These are phyloP conservation scores for Celastrina argiolus DNA, from an alignment of 2,888 invertebrate genomes.

Conservation along the genomic window DNA sequence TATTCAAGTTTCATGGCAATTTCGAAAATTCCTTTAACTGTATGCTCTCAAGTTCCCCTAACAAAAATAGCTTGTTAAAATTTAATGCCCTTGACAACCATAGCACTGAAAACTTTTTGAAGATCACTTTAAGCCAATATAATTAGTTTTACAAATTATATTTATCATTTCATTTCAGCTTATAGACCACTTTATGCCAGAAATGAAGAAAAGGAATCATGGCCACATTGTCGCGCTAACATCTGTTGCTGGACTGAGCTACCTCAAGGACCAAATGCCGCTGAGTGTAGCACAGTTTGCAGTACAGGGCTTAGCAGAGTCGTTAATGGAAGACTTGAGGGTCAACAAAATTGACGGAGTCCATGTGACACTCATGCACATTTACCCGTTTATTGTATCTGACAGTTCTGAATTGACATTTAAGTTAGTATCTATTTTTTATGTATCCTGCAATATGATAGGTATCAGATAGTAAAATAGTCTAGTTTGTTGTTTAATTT, in stretches of 20 bases:
- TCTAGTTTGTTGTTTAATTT: no score
- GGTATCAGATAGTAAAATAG: no score
- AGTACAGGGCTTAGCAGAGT: constrained; percentile 81
- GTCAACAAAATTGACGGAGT: constrained; percentile 76
- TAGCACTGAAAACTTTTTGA: no score
- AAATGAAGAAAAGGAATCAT: constrained; percentile 76
- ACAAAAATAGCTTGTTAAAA: no score
- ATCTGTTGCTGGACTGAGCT: constrained; percentile 80
- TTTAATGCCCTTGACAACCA: no score
- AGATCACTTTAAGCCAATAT: no score
- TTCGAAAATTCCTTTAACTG: no score
- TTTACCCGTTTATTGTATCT: constrained; percentile 81
- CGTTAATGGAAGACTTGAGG: constrained; percentile 79
- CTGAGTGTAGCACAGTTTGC: constrained; percentile 82
- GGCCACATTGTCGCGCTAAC: constrained; percentile 81
- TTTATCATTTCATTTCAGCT: constrained; percentile 57
- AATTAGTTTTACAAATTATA: background rate
- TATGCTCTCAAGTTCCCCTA: no score
- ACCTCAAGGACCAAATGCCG: constrained; percentile 77
- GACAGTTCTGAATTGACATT: constrained; percentile 74
- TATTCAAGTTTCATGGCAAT: no score
- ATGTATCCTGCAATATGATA: no score
- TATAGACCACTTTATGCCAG: constrained; percentile 77
- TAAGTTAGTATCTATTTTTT: constrained; percentile 52
- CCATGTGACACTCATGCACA: constrained; percentile 77